These are phyloP conservation scores for Ascidia mentula DNA, from an alignment of 23 tunicate species.

Conservation along the genomic window DNA sequence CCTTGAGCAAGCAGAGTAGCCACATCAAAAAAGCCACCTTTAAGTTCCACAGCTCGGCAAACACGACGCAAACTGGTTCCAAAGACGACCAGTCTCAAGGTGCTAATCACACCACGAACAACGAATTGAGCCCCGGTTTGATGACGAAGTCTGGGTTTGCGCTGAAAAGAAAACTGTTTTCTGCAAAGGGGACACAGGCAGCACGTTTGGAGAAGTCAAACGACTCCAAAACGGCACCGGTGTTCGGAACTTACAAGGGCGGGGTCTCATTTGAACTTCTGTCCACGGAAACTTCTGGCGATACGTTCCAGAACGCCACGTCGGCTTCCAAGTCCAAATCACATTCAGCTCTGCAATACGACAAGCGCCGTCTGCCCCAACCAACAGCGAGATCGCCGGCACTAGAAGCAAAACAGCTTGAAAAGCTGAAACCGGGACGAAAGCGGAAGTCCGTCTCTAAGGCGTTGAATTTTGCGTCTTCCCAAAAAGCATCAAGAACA, in stretches of 20 bases:
- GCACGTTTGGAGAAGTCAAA: not conserved
- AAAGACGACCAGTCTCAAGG: not conserved
- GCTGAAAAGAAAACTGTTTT: no score
- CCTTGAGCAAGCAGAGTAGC: not conserved
- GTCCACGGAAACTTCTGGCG: not conserved
- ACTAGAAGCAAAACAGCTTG: slow-evolving; percentile 41
- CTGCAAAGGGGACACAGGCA: not conserved
- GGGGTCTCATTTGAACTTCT: slow-evolving; percentile 46
- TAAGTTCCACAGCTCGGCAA: slow-evolving; percentile 23
- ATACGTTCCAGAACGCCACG: not conserved
- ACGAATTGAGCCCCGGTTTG: not conserved
- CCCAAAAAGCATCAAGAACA: not conserved
- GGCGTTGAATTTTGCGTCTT: not conserved
- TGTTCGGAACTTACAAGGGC: slow-evolving; percentile 31
- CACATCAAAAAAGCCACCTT: slow-evolving; percentile 59
- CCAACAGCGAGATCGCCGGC: slow-evolving; percentile 58
- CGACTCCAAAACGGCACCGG: not conserved
- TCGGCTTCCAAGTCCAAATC: slow-evolving; percentile 9
- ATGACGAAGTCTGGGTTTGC: not conserved
- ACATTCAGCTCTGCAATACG: slow-evolving; percentile 21
- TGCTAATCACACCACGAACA: not conserved
- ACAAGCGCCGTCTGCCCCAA: slow-evolving; percentile 48
- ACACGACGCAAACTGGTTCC: not conserved
- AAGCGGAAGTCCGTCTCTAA: slow-evolving; percentile 2
- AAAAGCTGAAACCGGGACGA: slow-evolving; percentile 8